A percentile compares a stretch with the other conserved stretches of the same genome.
Conservation (phyloP, 1,140 invertebrate genomes). For the Onthophagus taurus region DNA sequence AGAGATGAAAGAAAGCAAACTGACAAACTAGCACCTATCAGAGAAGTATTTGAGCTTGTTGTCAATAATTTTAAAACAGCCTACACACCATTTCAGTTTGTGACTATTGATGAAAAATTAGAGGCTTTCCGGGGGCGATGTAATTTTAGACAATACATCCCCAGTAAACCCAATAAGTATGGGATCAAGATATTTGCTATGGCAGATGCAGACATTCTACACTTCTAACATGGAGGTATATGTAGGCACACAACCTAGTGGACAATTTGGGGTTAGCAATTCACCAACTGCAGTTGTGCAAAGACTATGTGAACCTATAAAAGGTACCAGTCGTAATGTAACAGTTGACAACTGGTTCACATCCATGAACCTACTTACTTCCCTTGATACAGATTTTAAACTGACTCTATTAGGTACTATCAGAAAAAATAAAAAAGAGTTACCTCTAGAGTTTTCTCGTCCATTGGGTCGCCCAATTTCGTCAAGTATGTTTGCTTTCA, state of each 20-base stretch:
- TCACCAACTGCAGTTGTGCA: slow-evolving; percentile 21
- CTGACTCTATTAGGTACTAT: slow-evolving; percentile 27
- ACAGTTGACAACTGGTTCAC: slow-evolving; percentile 33
- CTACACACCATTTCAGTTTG: slow-evolving; percentile 26
- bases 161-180: no score
- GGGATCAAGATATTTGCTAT: slow-evolving; percentile 33
- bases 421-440: slow-evolving; percentile 27
- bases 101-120: slow-evolving; percentile 39
- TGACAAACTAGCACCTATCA: slow-evolving; percentile 32
- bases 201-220: slow-evolving; percentile 23
- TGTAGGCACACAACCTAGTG: slow-evolving; percentile 20
- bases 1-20: slow-evolving; percentile 23
- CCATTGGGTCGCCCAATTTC: neutral
- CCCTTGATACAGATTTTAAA: no score
- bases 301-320: slow-evolving; percentile 23
- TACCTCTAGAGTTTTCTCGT: slow-evolving; percentile 14
- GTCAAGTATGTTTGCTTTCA: neutral
- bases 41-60: slow-evolving; percentile 33
- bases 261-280: slow-evolving; percentile 19
- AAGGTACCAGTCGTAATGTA: slow-evolving; percentile 29
- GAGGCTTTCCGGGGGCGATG: slow-evolving; percentile 35
- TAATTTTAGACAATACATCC: no score
- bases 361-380: slow-evolving; percentile 17
- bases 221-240: slow-evolving; percentile 27
- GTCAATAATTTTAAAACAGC: slow-evolving; percentile 33